Evolutionary conservation across 92 coral and sea anemone species (phyloP), one percentile per base, ranked within the genome.

Genomic region (Ricordea florida): DNA sequence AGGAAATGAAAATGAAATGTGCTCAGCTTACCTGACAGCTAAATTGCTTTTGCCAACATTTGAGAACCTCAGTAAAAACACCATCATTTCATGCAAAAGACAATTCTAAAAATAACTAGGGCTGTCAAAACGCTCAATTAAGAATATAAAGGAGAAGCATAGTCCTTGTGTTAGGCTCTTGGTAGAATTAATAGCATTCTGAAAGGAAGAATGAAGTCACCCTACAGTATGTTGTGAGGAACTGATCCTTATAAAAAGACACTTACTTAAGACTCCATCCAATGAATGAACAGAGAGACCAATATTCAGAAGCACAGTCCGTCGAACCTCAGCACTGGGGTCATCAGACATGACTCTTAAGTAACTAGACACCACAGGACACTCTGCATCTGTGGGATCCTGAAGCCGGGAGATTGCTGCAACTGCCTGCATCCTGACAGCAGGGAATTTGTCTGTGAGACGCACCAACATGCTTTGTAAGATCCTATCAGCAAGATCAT

Each of bases 401-500:
- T 94, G 98, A 4, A 94, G 89, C 15, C 98, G 80, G 6, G 93
- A 79, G 23, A 94, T 71, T 6, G 97, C 97, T 36, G 90, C 89
- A 8, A 94, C 85, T 17, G 98, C 98, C 51, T 94, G 98, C 31
- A 64, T 64, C 50, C 98, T 69, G 5, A 94, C 69, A 13, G 82
- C 89, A 23, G 97, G 97, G 29, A 88, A 53, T 57, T 88, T 94
- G 87, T 94, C 98, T 21, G 69, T 61, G 16, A 94, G 82, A n/a
- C 98, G 87, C 11, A 31, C 76, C 84, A 94, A 44, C 97, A 94
- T 94, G 52, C 80, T 50, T 32, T 80, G 74, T 40, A 91, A 76
- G 59, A 94, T 94, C 30, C 62, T 86, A 33, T 94, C 97, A 10
- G 98, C 98, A n/a, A 94, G 77, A 11, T 91, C 87, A n/a, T 91